phyloP scores from a whole-genome alignment of 2,797 vertebrate genomes.

The Sandelia bainsii region DNA sequence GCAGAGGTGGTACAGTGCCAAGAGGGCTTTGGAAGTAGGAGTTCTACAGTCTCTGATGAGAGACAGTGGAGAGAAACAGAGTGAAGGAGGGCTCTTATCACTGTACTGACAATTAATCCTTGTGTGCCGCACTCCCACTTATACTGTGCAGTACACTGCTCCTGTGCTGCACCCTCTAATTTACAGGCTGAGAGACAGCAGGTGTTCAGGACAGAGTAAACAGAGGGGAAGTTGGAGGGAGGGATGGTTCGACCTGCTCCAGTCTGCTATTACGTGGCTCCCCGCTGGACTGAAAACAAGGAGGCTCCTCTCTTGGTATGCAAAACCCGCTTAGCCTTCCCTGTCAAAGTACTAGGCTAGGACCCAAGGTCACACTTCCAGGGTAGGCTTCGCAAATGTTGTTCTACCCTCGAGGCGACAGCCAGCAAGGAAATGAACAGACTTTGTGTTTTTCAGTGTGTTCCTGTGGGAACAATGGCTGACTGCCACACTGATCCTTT shows the following conservation, averaged over 20 bases:
- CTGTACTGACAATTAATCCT: slow-evolving; percentile 69
- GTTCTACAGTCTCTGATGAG: slow-evolving; percentile 48
- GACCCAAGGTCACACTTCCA: slow-evolving; percentile 71
- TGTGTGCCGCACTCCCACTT: slow-evolving; percentile 58
- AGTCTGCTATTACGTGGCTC: slow-evolving; percentile 64
- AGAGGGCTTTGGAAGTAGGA: slow-evolving; percentile 44
- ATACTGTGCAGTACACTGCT: slow-evolving; percentile 51
- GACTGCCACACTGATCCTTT: slow-evolving; percentile 58
- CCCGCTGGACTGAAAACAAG: slow-evolving; percentile 67
- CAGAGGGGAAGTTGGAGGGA: slow-evolving; percentile 65
- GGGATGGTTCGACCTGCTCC: slow-evolving; percentile 48
- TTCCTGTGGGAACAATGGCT: slow-evolving; percentile 54
- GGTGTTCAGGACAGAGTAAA: slow-evolving; percentile 75
- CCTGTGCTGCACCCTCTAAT: slow-evolving; percentile 72
- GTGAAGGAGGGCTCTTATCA: slow-evolving; percentile 62
- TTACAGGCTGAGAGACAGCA: slow-evolving; percentile 75
- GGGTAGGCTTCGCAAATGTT: slow-evolving; percentile 68
- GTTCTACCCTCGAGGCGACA: slow-evolving; percentile 57
- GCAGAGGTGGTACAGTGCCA: slow-evolving; percentile 33
- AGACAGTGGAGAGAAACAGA: slow-evolving; percentile 34
- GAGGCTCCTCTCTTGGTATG: slow-evolving; percentile 70
- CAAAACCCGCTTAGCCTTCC: slow-evolving; percentile 66
- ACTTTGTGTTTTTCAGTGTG: slow-evolving; percentile 50
- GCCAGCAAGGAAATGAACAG: slow-evolving; percentile 61
- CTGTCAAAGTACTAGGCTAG: slow-evolving; percentile 52